Percentiles rank a stretch among this genome's conserved stretches.
Evolutionary conservation across 1,140 invertebrate species (phyloP).

Genomic region (Cotesia chilonis): DNA sequence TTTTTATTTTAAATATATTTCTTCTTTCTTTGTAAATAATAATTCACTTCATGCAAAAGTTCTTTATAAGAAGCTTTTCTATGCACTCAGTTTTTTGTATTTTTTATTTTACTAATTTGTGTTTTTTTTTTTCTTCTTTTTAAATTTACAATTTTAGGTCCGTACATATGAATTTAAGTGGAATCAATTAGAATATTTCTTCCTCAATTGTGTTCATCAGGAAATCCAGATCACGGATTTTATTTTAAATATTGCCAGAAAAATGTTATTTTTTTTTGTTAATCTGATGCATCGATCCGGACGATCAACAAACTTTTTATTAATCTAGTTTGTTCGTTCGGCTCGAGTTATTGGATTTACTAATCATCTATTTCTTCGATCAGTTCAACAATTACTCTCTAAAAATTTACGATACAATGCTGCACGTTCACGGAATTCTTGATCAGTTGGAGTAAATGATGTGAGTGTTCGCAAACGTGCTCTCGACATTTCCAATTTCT

Average conservation of each 20-base stretch:
- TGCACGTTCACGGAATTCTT: conserved; percentile 53
- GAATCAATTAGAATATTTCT: too few relatives aligned
- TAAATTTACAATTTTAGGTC: too few relatives aligned
- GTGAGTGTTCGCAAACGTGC: conserved; percentile 58
- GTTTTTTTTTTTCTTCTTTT: too few relatives aligned
- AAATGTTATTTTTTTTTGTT: conserved; percentile 23
- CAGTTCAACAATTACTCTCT: neutral
- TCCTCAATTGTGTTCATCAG: too few relatives aligned
- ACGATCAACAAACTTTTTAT: conserved; percentile 65
- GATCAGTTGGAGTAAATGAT: conserved; percentile 58
- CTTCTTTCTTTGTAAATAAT: too few relatives aligned
- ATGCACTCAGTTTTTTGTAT: too few relatives aligned
- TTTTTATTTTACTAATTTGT: too few relatives aligned
- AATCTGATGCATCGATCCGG: conserved; percentile 63
- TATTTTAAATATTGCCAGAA: neutral
- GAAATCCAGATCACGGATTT: neutral
- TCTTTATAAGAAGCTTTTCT: too few relatives aligned
- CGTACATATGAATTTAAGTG: too few relatives aligned
- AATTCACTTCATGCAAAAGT: too few relatives aligned
- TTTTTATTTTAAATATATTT: too few relatives aligned
- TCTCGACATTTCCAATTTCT: conserved; percentile 58
- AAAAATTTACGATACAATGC: conserved; percentile 47
- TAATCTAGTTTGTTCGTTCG: conserved; percentile 66
- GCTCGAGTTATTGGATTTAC: conserved; percentile 64
- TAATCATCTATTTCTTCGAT: conserved; percentile 2